Conservation (phyloP, 1,140 invertebrate species). For the Drosophila eugracilis region DNA sequence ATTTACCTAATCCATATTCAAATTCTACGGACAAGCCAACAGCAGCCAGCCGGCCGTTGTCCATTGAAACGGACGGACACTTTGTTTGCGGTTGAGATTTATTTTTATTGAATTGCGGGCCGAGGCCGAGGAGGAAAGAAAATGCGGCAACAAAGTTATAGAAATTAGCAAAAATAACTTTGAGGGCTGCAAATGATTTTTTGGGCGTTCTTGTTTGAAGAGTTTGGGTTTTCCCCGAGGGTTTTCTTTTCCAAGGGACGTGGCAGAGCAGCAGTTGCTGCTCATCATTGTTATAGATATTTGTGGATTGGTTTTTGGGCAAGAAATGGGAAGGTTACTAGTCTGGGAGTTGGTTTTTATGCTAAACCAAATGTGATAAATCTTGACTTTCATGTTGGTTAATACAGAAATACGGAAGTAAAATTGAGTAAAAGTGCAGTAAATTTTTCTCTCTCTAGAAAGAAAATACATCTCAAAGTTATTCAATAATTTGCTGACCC, state of each 20-base stretch:
- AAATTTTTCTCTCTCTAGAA: neutral
- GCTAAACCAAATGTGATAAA: no score
- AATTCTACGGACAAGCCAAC: conserved; percentile 44
- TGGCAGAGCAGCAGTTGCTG: no score
- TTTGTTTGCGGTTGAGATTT: conserved; percentile 78
- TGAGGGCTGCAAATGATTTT: conserved; percentile 31
- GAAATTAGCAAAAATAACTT: conserved; percentile 27
- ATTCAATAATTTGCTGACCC: conserved; percentile 2
- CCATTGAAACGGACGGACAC: conserved; percentile 47
- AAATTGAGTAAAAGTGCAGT: neutral
- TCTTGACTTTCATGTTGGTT: no score
- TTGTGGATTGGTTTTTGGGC: neutral
- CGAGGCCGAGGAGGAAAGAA: conserved; percentile 15
- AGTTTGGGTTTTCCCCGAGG: neutral
- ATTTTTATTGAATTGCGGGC: conserved; percentile 74
- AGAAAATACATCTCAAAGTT: neutral
- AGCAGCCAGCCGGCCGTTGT: conserved; percentile 53
- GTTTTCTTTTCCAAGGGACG: neutral
- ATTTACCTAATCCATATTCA: conserved; percentile 81
- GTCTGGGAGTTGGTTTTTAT: no score
- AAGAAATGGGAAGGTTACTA: no score
- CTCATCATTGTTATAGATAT: neutral
- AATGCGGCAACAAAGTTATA: conserved; percentile 10
- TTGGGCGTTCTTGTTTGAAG: conserved; percentile 13
- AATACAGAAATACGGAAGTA: neutral